These are phyloP conservation scores for Allophyes oxyacanthae DNA, from an alignment of 2,888 invertebrate genomes.

Conservation along the genomic window DNA sequence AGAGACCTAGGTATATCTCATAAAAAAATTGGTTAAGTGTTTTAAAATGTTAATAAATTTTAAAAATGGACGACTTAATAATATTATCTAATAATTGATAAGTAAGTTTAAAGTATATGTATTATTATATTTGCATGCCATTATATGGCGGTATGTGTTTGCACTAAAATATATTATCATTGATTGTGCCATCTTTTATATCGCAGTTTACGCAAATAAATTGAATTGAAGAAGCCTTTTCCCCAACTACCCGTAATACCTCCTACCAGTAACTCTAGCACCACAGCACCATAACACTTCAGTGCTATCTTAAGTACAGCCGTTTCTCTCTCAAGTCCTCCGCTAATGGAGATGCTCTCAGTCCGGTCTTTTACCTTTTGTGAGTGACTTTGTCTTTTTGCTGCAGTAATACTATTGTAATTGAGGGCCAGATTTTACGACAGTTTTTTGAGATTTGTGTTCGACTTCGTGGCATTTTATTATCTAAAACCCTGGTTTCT, in stretches of 20 bases:
- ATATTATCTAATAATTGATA: no score
- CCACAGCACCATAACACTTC: constrained; percentile 46
- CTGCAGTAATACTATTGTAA: constrained; percentile 45
- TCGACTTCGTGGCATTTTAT: not conserved
- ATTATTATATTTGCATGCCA: no score
- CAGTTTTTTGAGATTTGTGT: constrained; percentile 1
- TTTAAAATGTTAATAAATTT: no score
- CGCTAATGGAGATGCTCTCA: constrained; percentile 57
- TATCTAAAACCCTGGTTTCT: no score
- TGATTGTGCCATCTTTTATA: no score
- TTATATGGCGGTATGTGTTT: no score
- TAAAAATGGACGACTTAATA: no score
- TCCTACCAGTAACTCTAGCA: constrained; percentile 26
- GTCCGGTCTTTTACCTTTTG: constrained; percentile 49
- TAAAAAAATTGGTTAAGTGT: no score
- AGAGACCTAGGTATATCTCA: no score
- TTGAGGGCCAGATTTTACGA: constrained; percentile 21
- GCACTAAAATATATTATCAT: no score
- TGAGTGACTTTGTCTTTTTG: constrained; percentile 46
- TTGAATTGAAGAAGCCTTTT: constrained; percentile 39
- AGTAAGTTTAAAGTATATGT: no score
- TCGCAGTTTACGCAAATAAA: no score
- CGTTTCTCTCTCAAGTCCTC: constrained; percentile 26
- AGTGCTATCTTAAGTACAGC: constrained; percentile 52
- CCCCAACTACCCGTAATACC: constrained; percentile 3